Percentiles rank a stretch among this genome's conserved stretches.
These are phyloP conservation scores for Drosophila melanocephala DNA, from an alignment of 2,888 invertebrate species.

Conservation along the genomic window DNA sequence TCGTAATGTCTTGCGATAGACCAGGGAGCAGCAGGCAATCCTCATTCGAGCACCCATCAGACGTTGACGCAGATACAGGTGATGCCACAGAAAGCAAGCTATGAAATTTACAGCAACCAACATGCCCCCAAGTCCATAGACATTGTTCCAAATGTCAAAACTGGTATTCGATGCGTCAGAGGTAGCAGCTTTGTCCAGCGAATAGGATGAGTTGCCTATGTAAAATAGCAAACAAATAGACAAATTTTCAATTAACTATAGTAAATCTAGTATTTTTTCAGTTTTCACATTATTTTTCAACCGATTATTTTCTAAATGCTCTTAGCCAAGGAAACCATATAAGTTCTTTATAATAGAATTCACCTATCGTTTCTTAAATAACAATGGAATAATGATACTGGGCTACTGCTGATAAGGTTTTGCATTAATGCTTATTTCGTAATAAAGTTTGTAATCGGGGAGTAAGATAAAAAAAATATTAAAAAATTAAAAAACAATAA, in stretches of 20 bases:
- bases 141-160: slow-evolving; percentile 81
- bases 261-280: not conserved
- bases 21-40: slow-evolving; percentile 87
- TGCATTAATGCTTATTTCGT: too few species aligned
- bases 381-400: not conserved
- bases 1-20: slow-evolving; percentile 87
- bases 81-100: slow-evolving; percentile 85
- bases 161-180: not conserved
- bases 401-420: not conserved
- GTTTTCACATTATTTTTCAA: not conserved
- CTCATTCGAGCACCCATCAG: slow-evolving; percentile 88
- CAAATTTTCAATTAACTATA: not conserved
- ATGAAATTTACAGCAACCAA: slow-evolving; percentile 86
- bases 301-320: not conserved
- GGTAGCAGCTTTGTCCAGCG: not conserved
- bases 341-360: not conserved
- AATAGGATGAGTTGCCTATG: slow-evolving; percentile 10
- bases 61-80: slow-evolving; percentile 83
- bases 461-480: not conserved
- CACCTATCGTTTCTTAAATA: not conserved
- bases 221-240: not conserved
- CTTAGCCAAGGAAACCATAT: not conserved
- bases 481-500: not conserved
- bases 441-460: not conserved
- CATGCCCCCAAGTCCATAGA: slow-evolving; percentile 81